phyloP scores from a whole-genome alignment of 2,113 vertebrate genomes.

The Oncorhynchus keta region DNA sequence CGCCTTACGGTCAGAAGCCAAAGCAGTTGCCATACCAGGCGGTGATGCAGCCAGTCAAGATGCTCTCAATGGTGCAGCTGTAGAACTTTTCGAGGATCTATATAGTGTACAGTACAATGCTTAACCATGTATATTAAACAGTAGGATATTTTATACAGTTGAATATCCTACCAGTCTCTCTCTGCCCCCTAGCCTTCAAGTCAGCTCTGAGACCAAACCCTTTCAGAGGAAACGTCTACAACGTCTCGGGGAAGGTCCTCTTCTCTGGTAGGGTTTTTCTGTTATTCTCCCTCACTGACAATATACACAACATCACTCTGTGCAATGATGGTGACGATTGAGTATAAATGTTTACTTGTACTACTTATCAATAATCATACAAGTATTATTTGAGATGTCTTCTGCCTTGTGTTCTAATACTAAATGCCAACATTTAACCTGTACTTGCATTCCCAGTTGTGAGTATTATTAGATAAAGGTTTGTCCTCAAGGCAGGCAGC shows the following conservation, averaged over 20 bases:
- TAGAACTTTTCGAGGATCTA: no score
- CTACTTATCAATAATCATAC: not conserved
- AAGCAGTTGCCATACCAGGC: no score
- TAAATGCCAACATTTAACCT: constrained; percentile 59
- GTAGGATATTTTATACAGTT: not conserved
- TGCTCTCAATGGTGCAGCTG: no score
- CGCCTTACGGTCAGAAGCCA: no score
- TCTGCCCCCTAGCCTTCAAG: constrained; percentile 78
- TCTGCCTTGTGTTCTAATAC: constrained; percentile 28
- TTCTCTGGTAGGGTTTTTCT: constrained; percentile 84
- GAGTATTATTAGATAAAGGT: constrained; percentile 53
- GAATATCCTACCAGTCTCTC: not conserved
- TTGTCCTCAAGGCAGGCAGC: constrained; percentile 45
- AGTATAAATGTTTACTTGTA: no score
- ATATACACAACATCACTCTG: no score
- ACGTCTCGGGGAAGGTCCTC: constrained; percentile 85
- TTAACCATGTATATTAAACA: not conserved
- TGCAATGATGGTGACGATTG: no score
- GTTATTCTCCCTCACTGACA: not conserved
- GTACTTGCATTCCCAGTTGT: constrained; percentile 54
- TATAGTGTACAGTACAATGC: not conserved
- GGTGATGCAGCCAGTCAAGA: no score
- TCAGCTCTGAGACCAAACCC: constrained; percentile 82
- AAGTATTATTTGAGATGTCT: constrained; percentile 10
- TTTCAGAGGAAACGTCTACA: constrained; percentile 91